These are phyloP conservation scores for Nephrotoma flavescens DNA, from an alignment of 2,888 invertebrate species.

Conservation along the genomic window DNA sequence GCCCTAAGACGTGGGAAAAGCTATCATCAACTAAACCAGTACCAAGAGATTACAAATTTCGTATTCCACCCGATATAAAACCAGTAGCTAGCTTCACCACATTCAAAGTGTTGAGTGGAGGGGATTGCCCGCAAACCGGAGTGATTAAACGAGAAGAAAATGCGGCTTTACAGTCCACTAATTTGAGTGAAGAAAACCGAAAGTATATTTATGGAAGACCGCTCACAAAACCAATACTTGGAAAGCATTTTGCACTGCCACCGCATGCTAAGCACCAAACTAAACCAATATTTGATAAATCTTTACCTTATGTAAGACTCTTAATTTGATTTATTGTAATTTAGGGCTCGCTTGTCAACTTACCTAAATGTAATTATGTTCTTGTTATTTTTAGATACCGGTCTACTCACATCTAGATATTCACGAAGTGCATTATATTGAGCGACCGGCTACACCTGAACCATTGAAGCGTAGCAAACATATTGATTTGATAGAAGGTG, in stretches of 20 bases:
- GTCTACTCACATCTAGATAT: slow-evolving; percentile 52
- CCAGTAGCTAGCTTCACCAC: slow-evolving; percentile 63
- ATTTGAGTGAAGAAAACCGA: slow-evolving; percentile 23
- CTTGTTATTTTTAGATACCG: slow-evolving; percentile 39
- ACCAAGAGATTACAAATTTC: slow-evolving; percentile 33
- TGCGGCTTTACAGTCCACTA: not conserved
- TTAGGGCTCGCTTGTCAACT: not conserved
- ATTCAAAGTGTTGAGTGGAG: slow-evolving; percentile 43
- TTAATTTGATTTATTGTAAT: not conserved
- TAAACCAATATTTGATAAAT: slow-evolving; percentile 42
- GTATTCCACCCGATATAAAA: slow-evolving; percentile 57
- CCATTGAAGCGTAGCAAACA: slow-evolving; percentile 31
- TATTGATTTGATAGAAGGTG: slow-evolving; percentile 18
- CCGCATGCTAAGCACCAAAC: slow-evolving; percentile 35
- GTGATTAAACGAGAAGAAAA: slow-evolving; percentile 30
- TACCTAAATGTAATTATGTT: not conserved
- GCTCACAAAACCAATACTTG: slow-evolving; percentile 41
- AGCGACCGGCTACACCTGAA: slow-evolving; percentile 40
- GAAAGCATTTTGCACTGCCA: slow-evolving; percentile 41
- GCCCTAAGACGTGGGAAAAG: slow-evolving; percentile 46
- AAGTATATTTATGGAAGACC: slow-evolving; percentile 37
- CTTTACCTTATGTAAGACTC: slow-evolving; percentile 36
- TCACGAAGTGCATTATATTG: slow-evolving; percentile 40
- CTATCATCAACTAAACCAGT: slow-evolving; percentile 30
- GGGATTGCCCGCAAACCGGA: slow-evolving; percentile 11